Base-by-base conservation (phyloP, 2,797 vertebrate genomes). In the Denticeps clupeoides region DNA sequence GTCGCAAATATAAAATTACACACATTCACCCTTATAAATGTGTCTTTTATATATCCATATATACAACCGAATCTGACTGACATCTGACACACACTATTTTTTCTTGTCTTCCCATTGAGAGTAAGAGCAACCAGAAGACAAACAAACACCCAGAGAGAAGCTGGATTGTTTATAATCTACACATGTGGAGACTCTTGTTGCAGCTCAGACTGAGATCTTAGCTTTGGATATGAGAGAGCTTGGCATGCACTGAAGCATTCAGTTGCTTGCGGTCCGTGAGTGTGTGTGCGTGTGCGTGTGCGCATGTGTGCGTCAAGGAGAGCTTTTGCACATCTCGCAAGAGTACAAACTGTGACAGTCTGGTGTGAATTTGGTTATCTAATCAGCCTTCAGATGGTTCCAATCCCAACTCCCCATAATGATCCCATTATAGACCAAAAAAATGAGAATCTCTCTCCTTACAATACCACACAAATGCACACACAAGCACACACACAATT, bases 311-410 rank as follows among this genome's bases (percentile, higher is more conserved):
- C 40, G 37, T 40, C 37, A 23, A 40, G 29, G 27, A 66, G 60
- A 70, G 71, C 65, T 65, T 74, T 62, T 66, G 69, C 12, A 62
- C 13, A 43, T 58, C 59, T 55, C 60, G 68, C 64, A 67, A 46
- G n/a, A 45, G 47, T 63, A 67, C 51, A 56, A 68, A 68, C 66
- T 57, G 59, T 63, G 53, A 47, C 59, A 65, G 73, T 80, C 70
- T 77, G 75, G 78, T 67, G 77, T 78, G 69, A 64, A 79, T 79
- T 73, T 65, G 72, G 68, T 73, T 74, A 81, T 74, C 72, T 78
- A 73, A 78, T 82, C 70, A 77, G n/a, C 47, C 10, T 13, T 75
- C 70, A 72, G 63, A 78, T 81, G 77, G 71, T 72, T 74, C 56
- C 63, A 74, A 81, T 80, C 60, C 67, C 48, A 42, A 58, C 32